Evolutionary conservation across 1,140 invertebrate genomes (phyloP).

Genomic region (Procambarus clarkii): DNA sequence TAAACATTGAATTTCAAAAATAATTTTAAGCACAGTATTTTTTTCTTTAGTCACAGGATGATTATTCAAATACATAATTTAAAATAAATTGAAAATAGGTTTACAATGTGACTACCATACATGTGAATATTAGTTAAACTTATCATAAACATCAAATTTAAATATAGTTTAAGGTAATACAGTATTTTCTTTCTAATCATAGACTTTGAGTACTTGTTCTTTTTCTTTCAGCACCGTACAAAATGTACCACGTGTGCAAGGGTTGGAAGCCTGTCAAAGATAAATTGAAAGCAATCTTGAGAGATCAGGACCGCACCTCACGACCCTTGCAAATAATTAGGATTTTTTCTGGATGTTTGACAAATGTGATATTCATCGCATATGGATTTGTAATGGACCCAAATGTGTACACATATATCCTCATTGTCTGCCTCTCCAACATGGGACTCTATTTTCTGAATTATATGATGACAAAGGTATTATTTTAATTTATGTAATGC

Average conservation of each 20-base stretch:
- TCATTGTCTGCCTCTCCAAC: constrained; percentile 46
- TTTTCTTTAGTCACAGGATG: too few relatives aligned
- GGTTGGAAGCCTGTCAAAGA: constrained; percentile 29
- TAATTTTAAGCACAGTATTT: too few relatives aligned
- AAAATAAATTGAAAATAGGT: too few relatives aligned
- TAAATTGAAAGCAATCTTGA: constrained; percentile 21
- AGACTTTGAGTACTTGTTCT: too few relatives aligned
- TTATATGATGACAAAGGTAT: constrained; percentile 49
- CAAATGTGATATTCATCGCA: constrained; percentile 21
- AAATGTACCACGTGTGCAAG: constrained; percentile 45
- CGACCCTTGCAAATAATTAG: constrained; percentile 27
- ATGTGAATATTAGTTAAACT: too few relatives aligned
- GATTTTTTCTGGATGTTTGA: not conserved
- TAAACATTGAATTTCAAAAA: too few relatives aligned
- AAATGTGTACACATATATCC: constrained; percentile 46
- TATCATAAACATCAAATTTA: too few relatives aligned
- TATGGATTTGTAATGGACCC: constrained; percentile 37
- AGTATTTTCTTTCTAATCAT: too few relatives aligned
- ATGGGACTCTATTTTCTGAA: constrained; percentile 51
- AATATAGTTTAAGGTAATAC: too few relatives aligned
- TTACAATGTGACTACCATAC: too few relatives aligned
- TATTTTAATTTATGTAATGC: not conserved
- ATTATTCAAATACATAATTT: too few relatives aligned
- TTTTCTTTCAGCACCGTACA: constrained; percentile 18
- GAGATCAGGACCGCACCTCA: constrained; percentile 13